Evolutionary conservation across 2,888 invertebrate genomes (phyloP).

Genomic region (Hypena proboscidalis): DNA sequence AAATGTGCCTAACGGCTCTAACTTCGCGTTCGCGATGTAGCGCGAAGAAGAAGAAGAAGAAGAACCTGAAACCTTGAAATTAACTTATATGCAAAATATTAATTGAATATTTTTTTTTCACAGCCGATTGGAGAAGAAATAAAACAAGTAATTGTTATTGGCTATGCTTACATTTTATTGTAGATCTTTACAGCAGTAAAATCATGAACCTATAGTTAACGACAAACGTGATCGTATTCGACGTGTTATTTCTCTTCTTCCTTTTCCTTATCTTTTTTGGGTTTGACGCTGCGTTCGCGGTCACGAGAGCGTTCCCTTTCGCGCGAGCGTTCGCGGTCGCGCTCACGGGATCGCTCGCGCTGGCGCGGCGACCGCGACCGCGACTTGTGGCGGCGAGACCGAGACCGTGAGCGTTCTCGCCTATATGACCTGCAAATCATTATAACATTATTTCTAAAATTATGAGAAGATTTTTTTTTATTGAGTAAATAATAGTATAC

Average conservation of each 20-base stretch:
- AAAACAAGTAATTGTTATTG: too few species aligned
- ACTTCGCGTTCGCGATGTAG: too few species aligned
- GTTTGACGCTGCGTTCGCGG: slow-evolving; percentile 80
- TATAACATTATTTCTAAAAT: too few species aligned
- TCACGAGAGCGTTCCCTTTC: slow-evolving; percentile 67
- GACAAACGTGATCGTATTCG: slow-evolving; percentile 6
- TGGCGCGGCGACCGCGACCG: slow-evolving; percentile 88
- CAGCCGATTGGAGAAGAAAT: neutral
- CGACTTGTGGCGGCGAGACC: slow-evolving; percentile 89
- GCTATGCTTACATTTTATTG: slow-evolving; percentile 29
- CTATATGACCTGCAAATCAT: slow-evolving; percentile 84
- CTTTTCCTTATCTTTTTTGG: slow-evolving; percentile 88
- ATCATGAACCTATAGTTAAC: slow-evolving; percentile 11
- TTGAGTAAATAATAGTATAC: neutral
- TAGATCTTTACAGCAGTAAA: slow-evolving; percentile 17
- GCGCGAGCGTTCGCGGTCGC: slow-evolving; percentile 74
- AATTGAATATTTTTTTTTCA: too few species aligned
- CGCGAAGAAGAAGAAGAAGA: too few species aligned
- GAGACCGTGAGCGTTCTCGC: slow-evolving; percentile 88
- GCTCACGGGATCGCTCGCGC: slow-evolving; percentile 68
- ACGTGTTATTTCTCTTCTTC: slow-evolving; percentile 88
- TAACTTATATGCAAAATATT: too few species aligned
- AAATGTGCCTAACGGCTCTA: too few species aligned
- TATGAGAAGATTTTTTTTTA: too few species aligned
- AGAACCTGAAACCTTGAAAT: too few species aligned